Conservation (phyloP, 2,888 invertebrate genomes). For the Macroteleia sp. region DNA sequence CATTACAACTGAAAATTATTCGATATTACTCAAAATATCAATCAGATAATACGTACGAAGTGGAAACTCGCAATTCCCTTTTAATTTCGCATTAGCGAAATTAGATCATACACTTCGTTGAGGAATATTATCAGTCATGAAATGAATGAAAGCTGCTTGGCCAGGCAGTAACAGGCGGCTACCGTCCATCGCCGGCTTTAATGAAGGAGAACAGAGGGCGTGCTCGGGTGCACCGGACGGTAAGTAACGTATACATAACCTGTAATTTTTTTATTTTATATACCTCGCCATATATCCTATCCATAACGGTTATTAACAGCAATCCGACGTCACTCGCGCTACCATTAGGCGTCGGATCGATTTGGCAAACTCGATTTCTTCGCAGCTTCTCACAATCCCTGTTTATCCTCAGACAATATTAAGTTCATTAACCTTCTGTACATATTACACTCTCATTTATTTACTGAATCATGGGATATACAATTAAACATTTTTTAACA, state of each 20-base stretch:
- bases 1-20: no score
- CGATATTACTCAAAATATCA: no score
- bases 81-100: conserved; percentile 28
- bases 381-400: no score
- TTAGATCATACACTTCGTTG: conserved; percentile 31
- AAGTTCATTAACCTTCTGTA: no score
- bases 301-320: conserved; percentile 81
- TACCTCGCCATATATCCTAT: conserved; percentile 75
- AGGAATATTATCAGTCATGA: conserved; percentile 40
- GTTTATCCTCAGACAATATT: no score
- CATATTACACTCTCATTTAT: no score
- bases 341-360: no score
- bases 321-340: conserved; percentile 73
- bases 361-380: no score
- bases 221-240: conserved; percentile 80
- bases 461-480: no score
- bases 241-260: conserved; percentile 81
- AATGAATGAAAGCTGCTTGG: conserved; percentile 54
- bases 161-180: conserved; percentile 79
- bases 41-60: background rate
- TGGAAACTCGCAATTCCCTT: conserved; percentile 9
- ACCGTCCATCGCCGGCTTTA: conserved; percentile 80
- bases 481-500: no score
- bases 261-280: conserved; percentile 75
- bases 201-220: conserved; percentile 83